Base-by-base conservation (phyloP, 2,888 invertebrate genomes). In the Ennomos fuscantarius region DNA sequence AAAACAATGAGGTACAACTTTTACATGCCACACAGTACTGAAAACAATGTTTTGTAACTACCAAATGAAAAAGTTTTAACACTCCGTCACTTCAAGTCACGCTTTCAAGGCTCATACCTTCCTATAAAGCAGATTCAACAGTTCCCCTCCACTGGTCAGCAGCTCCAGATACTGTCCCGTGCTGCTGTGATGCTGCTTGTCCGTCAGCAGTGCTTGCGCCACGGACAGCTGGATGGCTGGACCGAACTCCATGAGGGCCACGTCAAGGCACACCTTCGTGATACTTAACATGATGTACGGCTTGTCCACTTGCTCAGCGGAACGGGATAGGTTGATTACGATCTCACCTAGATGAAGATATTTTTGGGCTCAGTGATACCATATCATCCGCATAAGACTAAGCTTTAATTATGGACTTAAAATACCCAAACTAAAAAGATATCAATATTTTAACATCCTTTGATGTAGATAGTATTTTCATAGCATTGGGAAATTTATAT, bases 131-230 rank as follows among this genome's bases (percentile, higher is more conserved):
- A 96, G 80, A 49, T 95, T 95, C 45, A 96, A 92, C 46, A 96
- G 93, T 71, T 96, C 96, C 13, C 93, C 92, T 78, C 90, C 66
- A 36, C 95, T 96, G 45, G 95, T 94, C 48, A 97, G 85, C 44
- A 97, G 86, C 78, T 96, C 96, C 62, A 96, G 82, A 73, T 96
- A 96, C 75, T 96, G 95, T 11, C 96, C 96, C n/a, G 94, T 94
- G 39, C 93, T 88, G 56, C 95, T 95, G 61, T 94, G 95, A 70
- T 96, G 96, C 54, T 96, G 93, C 81, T 96, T 96, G 78, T 97
- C 97, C 0, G 95, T 95, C 35, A 97, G 80, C 55, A 82, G 55
- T 8, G 81, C 79, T 9, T 74, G 78, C 1, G 74, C 73, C 10
- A 88, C 58, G 0, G 86, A 77, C 59, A 96, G 92, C 83, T 97